Evolutionary conservation across 2,113 vertebrate species (phyloP), one percentile per base, ranked within the genome.

Genomic region (Coptodon bakossiorum): DNA sequence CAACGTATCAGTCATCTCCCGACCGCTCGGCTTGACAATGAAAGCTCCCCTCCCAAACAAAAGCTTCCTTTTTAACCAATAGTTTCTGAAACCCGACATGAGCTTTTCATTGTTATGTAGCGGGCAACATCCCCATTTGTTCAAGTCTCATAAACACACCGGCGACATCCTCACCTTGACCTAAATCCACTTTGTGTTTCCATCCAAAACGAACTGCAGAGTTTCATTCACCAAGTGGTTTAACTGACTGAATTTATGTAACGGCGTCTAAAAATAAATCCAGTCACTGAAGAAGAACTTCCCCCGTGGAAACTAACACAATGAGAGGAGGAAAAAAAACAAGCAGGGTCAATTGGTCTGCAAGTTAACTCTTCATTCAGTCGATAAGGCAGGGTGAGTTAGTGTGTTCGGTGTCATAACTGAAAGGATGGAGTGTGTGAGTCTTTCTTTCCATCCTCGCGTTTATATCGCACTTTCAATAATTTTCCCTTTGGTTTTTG

Each of bases 71-170:
- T 90, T 40, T 31, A 48, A 9, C 45, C 9, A 24, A 16, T 63
- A 66, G 57, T 53, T 27, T 61, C 61, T 43, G 38, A 53, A 54
- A 52, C 27, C 81, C 43, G 34, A 36, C 52, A 43, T 31, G 29
- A 84, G 29, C 40, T 43, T 57, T 90, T 90, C 87, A 87, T 94
- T 92, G 87, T 93, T 91, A 78, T 57, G 86, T 38, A 56, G 57
- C 9, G 2, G 19, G 84, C 68, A 84, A 53, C 80, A 7, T 80
- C 78, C 45, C 40, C 48, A 12, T 82, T 85, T 61, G 61, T 79
- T 52, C 48, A 50, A 19, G 83, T 24, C 85, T 80, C 9, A 56
- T 81, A 88, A 88, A 86, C 83, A 83, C 34, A 24, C 34, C 9
- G 3, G 81, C 71, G 9, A 36, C 86, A 85, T 86, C 63, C 85